Evolutionary conservation across 2,113 vertebrate species (phyloP), one percentile per base, ranked within the genome.

Genomic region (Puntigrus tetrazona): DNA sequence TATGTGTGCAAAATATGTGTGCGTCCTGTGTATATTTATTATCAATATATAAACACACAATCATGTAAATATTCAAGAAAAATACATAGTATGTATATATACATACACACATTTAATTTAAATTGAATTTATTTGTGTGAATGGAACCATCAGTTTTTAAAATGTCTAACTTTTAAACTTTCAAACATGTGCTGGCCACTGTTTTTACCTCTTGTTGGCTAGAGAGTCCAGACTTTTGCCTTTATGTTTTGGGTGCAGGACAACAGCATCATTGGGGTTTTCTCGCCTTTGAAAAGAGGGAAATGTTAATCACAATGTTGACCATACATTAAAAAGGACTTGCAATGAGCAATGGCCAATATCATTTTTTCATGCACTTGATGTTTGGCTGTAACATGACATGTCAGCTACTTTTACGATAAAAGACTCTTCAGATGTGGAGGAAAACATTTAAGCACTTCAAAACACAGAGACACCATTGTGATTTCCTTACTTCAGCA

Each of bases 221-320:
- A 99, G 95, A 7, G 92, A 93, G 43, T 93, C 93, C 70, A 99
- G 94, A 3, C 95, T 93, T 82, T 96, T 96, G 16, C 95, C 97
- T 0, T 75, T 86, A 84, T 96, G 89, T 90, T 95, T 96, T 11
- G 97, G 97, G 84, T 99, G 97, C 47, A 99, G 93, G 43, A 99
- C 97, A 20, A 99, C 97, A 20, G 97, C 98, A 81, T 99, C 98
- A 3, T 94, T 91, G 5, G 98, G 98, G 83, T 92, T 97, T 90
- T 99, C 98, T 85, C 98, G 95, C 90, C 98, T 99, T 85, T 14
- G 73, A 85, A 79, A 84, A 84, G 3, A 86, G 78, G 22, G 0
- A 85, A 38, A 57, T 10, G 36, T 29, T 8, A 47, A 34, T 67
- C 41, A 67, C 52, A 59, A 59, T 16, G 31, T 25, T 38, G 34